phyloP scores from a whole-genome alignment of 2,113 vertebrate species.

The Asarcornis scutulata region DNA sequence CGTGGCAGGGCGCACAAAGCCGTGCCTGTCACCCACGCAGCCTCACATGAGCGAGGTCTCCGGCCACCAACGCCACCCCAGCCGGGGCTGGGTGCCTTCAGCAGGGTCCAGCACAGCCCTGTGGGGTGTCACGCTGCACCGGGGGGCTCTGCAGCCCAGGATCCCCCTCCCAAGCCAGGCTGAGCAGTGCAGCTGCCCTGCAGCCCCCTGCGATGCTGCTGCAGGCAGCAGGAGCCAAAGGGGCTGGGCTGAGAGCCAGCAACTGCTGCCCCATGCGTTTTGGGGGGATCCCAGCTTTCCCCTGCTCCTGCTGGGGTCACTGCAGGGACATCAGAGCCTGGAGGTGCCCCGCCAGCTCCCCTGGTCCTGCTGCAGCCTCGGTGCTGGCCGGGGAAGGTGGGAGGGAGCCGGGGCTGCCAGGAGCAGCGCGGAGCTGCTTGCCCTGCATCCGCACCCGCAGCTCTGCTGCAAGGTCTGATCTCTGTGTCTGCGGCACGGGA shows the following conservation, averaged over 20 bases:
- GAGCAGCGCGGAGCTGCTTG: background rate
- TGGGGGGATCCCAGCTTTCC: background rate
- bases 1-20: constrained; percentile 11
- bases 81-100: background rate
- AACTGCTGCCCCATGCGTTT: background rate
- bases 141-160: background rate
- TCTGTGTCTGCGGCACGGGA: background rate
- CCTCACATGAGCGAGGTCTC: background rate
- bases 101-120: background rate
- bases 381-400: background rate
- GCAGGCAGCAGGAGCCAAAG: background rate
- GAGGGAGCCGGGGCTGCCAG: accelerated
- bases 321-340: accelerated
- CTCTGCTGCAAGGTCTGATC: background rate
- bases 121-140: accelerated
- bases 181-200: background rate
- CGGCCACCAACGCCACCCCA: background rate
- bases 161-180: background rate
- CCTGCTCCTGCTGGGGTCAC: background rate
- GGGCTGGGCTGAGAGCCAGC: background rate
- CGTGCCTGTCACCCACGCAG: background rate
- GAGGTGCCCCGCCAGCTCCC: accelerated
- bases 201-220: background rate
- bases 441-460: accelerated
- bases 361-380: background rate